phyloP scores from a whole-genome alignment of 1,140 invertebrate species.

The Pinna nobilis region DNA sequence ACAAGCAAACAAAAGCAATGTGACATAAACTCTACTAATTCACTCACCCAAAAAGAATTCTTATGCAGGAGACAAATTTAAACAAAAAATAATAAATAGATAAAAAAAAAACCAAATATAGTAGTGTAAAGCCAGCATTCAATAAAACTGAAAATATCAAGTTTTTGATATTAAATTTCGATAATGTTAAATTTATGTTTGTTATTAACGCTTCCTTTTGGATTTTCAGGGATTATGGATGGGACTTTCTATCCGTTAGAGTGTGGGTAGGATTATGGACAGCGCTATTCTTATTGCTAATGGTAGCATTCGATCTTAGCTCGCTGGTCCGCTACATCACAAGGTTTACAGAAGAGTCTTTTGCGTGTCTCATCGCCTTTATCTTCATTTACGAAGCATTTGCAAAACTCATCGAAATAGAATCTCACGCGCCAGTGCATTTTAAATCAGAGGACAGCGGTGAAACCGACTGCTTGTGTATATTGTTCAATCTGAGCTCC shows the following conservation, averaged over 20 bases:
- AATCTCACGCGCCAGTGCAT: conserved; percentile 55
- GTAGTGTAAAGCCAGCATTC: too few species aligned
- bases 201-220: neutral
- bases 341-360: conserved; percentile 99
- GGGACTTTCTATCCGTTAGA: conserved; percentile 96
- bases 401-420: conserved; percentile 73
- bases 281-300: conserved; percentile 87
- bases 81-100: too few species aligned
- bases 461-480: conserved; percentile 54
- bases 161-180: neutral
- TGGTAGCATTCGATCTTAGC: conserved; percentile 97
- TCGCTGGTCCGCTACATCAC: conserved; percentile 99
- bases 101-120: too few species aligned
- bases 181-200: neutral
- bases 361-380: conserved; percentile 97
- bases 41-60: too few species aligned
- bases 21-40: too few species aligned
- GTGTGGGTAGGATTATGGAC: conserved; percentile 98
- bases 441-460: conserved; percentile 35
- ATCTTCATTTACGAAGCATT: conserved; percentile 99
- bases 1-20: too few species aligned
- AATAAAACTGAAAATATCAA: neutral
- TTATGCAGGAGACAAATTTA: too few species aligned
- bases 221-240: conserved; percentile 79
- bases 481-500: conserved; percentile 36